A percentile compares a stretch with the other conserved stretches of the same genome.
Evolutionary conservation across 2,113 vertebrate genomes (phyloP).

Genomic region (Spea bombifrons): DNA sequence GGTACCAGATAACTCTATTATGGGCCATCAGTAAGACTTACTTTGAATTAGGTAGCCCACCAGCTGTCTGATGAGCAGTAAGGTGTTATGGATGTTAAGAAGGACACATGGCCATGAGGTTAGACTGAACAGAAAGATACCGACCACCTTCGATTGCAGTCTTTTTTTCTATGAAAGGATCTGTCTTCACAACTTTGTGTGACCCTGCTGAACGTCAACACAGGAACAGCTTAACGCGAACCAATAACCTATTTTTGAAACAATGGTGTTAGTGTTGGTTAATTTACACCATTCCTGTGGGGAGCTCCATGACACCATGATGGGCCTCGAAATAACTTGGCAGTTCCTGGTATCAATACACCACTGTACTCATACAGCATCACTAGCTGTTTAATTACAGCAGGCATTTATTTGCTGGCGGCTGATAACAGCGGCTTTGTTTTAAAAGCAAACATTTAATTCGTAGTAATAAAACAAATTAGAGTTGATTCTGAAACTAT

Average conservation of each 20-base stretch:
- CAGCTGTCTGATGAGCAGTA: too few relatives aligned
- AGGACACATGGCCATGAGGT: too few relatives aligned
- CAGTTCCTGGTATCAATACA: neutral
- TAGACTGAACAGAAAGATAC: too few relatives aligned
- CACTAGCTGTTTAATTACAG: conserved; percentile 27
- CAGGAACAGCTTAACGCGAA: neutral
- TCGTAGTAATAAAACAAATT: conserved; percentile 45
- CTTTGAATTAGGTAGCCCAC: too few relatives aligned
- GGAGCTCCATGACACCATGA: neutral
- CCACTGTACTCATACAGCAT: neutral
- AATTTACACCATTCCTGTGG: neutral
- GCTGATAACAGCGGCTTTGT: conserved; percentile 40
- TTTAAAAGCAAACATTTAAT: conserved; percentile 46
- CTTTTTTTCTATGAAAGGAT: too few relatives aligned
- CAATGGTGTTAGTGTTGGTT: neutral
- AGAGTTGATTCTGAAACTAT: conserved; percentile 29
- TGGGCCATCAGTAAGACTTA: too few relatives aligned
- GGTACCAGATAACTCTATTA: too few relatives aligned
- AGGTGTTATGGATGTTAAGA: too few relatives aligned
- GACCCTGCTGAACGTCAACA: too few relatives aligned
- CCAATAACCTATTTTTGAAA: neutral
- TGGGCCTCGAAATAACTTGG: neutral
- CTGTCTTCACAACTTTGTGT: too few relatives aligned
- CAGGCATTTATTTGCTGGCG: conserved; percentile 32
- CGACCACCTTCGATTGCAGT: too few relatives aligned